Conservation (phyloP, 2,113 vertebrate species). For the Indri indri region DNA sequence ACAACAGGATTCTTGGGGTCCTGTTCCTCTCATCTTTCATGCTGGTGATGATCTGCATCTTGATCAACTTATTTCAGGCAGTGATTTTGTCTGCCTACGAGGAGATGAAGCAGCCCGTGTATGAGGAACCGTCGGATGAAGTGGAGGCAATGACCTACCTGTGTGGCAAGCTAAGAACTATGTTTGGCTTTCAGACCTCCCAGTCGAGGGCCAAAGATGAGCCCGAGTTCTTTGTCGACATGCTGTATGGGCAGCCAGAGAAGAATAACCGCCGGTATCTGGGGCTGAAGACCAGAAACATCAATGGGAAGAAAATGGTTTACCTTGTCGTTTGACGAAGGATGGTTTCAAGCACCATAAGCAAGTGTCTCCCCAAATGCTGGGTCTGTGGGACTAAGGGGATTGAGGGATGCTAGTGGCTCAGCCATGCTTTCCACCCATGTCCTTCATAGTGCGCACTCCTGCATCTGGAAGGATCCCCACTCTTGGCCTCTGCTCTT, state of each 20-base stretch:
- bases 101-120: conserved; percentile 70
- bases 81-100: conserved; percentile 76
- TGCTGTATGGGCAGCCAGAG: conserved; percentile 68
- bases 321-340: conserved; percentile 77
- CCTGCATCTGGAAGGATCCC: fast-evolving
- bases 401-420: background rate
- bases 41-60: conserved; percentile 77
- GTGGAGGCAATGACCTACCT: conserved; percentile 72
- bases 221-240: background rate
- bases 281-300: conserved; percentile 79
- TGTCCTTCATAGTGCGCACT: fast-evolving
- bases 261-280: conserved; percentile 24
- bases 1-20: conserved; percentile 63
- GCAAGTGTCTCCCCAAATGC: fast-evolving
- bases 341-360: background rate
- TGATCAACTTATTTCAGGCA: conserved; percentile 80
- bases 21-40: conserved; percentile 79
- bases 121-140: conserved; percentile 78
- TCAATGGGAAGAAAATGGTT: conserved; percentile 71
- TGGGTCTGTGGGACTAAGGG: background rate
- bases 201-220: background rate
- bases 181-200: background rate
- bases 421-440: background rate
- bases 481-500: background rate
- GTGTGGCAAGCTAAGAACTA: background rate